A percentile compares a stretch with the other conserved stretches of the same genome.
Evolutionary conservation across 2,797 vertebrate genomes (phyloP).

Genomic region (Clarias laeviceps): DNA sequence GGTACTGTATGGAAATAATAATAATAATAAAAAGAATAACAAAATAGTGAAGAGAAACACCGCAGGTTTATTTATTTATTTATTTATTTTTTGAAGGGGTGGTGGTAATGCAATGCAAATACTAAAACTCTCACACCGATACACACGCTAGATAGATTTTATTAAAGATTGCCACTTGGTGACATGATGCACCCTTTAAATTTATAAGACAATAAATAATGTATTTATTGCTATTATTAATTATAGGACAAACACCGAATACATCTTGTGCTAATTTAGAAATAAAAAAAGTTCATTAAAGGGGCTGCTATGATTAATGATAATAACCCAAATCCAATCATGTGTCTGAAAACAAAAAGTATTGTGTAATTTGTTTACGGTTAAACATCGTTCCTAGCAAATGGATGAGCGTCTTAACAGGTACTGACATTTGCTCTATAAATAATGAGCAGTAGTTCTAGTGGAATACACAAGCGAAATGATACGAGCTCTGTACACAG

Average conservation of each 20-base stretch:
- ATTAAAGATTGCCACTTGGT: not conserved
- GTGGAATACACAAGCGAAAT: not conserved
- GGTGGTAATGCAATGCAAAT: not conserved
- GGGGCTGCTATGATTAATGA: not conserved
- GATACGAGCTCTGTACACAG: not conserved
- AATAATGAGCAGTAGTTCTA: not conserved
- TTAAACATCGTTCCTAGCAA: not conserved
- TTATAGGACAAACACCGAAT: not conserved
- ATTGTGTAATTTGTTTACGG: constrained; percentile 9
- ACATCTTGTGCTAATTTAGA: not conserved
- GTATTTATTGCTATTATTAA: not conserved
- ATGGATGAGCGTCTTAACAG: not conserved
- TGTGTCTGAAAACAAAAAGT: not conserved
- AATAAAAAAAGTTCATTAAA: not conserved
- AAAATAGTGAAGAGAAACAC: not conserved
- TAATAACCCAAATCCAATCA: not conserved
- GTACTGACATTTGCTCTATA: not conserved
- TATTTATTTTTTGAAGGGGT: not conserved
- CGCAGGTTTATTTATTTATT: no score
- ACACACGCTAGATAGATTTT: not conserved
- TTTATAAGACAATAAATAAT: not conserved
- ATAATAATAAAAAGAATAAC: no score
- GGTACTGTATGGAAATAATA: no score
- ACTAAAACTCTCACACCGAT: not conserved
- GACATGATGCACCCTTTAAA: not conserved